Evolutionary conservation across 2,888 invertebrate genomes (phyloP), one percentile per base, ranked within the genome.

Genomic region (Congeria kusceri): DNA sequence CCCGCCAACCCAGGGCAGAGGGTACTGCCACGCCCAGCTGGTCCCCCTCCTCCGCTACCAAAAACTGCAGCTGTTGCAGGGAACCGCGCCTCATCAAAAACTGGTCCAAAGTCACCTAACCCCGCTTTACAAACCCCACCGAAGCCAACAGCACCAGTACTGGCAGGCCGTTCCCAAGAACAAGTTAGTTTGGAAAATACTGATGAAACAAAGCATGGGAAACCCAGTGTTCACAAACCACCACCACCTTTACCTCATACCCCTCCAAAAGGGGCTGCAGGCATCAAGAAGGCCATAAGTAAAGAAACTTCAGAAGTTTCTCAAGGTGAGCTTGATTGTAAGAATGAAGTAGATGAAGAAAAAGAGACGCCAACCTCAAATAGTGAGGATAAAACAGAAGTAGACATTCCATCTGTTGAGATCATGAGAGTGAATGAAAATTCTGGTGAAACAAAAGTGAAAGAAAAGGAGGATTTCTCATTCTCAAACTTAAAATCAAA

Each of bases 231-330:
- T 15, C 25, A 57, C 18, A 80, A 67, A 64, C 71, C 77, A 27
- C 83, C 85, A 32, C 84, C 86, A 27, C 74, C 86, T 29, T 39
- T 86, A 32, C 83, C 85, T 9, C 82, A 74, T 59, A 76, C 69
- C 20, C 85, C 84, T 28, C 85, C 88, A 18, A 82, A 62, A 47
- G 39, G 39, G 15, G 3, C 39, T 39, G 58, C 28, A 25, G 57
- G 64, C 28, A 28, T 65, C 7, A 64, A 58, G 47, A 56, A 58
- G 23, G n/a, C 58, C 15, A 4, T 58, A 11, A 58, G 3, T 58
- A 58, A n/a, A 27, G 23, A 58, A 11, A 28, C 7, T n/a, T 11
- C 11, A n/a, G 27, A 20, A n/a, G 28, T 25, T 27, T 27, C 27
- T 27, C n/a, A 27, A 27, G 27, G 28, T 9, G 25, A 3, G 27